Conservation (phyloP, 2,113 vertebrate species). For the Pachypanchax playfairii region DNA sequence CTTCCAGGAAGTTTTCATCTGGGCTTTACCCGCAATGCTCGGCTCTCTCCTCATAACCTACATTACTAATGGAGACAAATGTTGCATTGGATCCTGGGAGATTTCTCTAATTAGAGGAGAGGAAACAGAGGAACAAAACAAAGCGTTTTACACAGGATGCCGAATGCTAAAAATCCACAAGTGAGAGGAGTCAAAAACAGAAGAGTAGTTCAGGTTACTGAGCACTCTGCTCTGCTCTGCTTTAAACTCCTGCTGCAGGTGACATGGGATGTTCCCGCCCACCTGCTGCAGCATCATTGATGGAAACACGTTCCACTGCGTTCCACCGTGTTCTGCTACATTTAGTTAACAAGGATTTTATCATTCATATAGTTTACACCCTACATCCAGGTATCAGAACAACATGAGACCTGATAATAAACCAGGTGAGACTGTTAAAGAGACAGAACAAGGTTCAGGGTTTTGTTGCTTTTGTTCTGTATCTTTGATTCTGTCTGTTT, state of each 20-base stretch:
- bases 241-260: background rate
- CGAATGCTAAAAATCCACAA: slow-evolving; percentile 24
- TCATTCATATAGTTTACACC: no score
- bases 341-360: no score
- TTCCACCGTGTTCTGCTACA: no score
- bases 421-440: no score
- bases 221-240: background rate
- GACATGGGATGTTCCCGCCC: no score
- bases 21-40: slow-evolving; percentile 64
- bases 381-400: no score
- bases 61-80: slow-evolving; percentile 84
- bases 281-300: no score
- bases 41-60: slow-evolving; percentile 70
- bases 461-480: no score
- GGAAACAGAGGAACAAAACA: slow-evolving; percentile 34
- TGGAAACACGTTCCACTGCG: no score
- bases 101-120: slow-evolving; percentile 70
- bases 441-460: no score
- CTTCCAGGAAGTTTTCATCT: slow-evolving; percentile 65
- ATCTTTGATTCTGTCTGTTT: no score
- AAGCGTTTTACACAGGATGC: slow-evolving; percentile 12
- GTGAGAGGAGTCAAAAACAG: background rate
- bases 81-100: slow-evolving; percentile 77
- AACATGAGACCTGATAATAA: no score
- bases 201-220: background rate